Base-by-base conservation (phyloP, 2,888 invertebrate species). In the Asteroscopus sphinx region DNA sequence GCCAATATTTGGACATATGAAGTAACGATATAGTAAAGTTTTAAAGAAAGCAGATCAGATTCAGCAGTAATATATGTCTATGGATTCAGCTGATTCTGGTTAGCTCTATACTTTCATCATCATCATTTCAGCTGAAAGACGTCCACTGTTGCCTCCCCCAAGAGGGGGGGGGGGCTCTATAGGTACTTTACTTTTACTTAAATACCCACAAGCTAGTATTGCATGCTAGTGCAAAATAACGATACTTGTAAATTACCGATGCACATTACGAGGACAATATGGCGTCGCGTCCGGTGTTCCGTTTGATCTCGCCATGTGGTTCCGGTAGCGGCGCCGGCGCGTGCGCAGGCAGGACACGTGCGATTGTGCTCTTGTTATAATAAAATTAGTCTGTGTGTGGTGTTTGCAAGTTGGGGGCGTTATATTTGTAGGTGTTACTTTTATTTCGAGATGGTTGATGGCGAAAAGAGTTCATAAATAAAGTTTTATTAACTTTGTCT, bases 221-320 rank as follows among this genome's bases (percentile, higher is more conserved):
- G n/a, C 30, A 37, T 37, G 28, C 36, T 32, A 35, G 16, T 71
- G 67, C 67, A 53, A 66, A 68, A 66, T 54, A 53, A 36, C 46
- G 30, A 37, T 39, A 52, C 60, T 48, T 52, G 40, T 59, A 12
- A 54, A 62, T 47, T 35, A 62, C 46, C 30, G 52, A 46, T 56
- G 68, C 48, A 62, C 41, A 62, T 69, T 67, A 71, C 45, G 68
- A 55, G 68, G 73, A 70, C 70, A 64, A 62, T 51, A 73, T 73
- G 70, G 64, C 63, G 58, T 39, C 55, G 55, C 79, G 69, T 80
- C 82, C 82, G 79, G 79, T 76, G 70, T 75, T 64, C 76, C 69
- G 76, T 85, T 85, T 85, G 83, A 85, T 84, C 77, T 79, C 42
- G 54, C 68, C 79, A 76, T 70, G 60, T 77, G 74, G 77, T 76